Conservation (phyloP, 2,113 vertebrate species). For the Panurus biarmicus region DNA sequence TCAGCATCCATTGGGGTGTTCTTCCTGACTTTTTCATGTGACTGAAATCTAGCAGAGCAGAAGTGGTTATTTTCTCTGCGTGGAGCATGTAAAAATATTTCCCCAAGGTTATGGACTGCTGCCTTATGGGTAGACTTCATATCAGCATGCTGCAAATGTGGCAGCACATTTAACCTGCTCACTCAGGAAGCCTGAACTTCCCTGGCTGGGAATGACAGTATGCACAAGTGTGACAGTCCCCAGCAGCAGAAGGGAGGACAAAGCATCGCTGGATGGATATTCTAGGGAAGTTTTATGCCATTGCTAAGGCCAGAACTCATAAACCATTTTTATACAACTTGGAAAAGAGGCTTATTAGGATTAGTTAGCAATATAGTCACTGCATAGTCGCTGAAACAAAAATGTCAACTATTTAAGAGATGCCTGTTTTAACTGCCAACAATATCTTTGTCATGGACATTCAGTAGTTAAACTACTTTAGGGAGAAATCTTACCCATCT, state of each 20-base stretch:
- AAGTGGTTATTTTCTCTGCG: conserved; percentile 10
- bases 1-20: neutral
- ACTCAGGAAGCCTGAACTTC: conserved; percentile 13
- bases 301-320: conserved; percentile 11
- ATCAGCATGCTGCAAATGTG: neutral
- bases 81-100: conserved; percentile 49
- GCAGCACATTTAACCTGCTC: conserved; percentile 18
- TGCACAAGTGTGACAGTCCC: neutral
- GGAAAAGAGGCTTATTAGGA: conserved; percentile 11
- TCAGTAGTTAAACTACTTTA: neutral
- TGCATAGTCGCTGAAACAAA: neutral
- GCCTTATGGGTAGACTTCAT: conserved; percentile 33
- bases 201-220: neutral
- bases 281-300: neutral
- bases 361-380: conserved; percentile 5
- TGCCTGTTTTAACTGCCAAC: neutral
- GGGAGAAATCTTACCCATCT: neutral
- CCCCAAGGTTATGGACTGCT: conserved; percentile 26
- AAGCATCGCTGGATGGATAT: neutral
- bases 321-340: conserved; percentile 34
- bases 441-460: neutral
- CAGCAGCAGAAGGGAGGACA: neutral
- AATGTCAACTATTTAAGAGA: conserved; percentile 34
- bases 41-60: conserved; percentile 8
- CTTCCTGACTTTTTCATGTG: conserved; percentile 26